Percentiles rank a stretch among this genome's conserved stretches.
These are phyloP conservation scores for Mercenaria mercenaria DNA, from an alignment of 1,140 invertebrate genomes.

Conservation along the genomic window DNA sequence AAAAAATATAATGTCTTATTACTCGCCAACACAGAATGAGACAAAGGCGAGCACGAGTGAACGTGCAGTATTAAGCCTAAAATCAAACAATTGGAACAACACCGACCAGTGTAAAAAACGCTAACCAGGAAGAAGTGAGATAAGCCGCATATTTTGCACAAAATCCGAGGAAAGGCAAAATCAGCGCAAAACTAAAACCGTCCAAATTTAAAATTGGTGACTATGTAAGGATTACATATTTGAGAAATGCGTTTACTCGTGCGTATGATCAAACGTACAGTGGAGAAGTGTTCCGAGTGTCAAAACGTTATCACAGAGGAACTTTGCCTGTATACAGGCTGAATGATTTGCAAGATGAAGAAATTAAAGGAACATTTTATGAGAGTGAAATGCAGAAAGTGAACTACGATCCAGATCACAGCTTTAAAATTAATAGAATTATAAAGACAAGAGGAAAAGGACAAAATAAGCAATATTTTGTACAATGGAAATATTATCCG, in stretches of 20 bases:
- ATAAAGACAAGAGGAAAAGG: conserved; percentile 64
- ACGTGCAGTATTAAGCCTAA: no score
- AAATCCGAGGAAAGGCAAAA: background rate
- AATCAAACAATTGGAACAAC: background rate
- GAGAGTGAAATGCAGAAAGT: conserved; percentile 64
- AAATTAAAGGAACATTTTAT: no score
- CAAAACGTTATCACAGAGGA: conserved; percentile 40
- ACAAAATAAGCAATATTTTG: conserved; percentile 65
- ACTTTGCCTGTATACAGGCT: conserved; percentile 15
- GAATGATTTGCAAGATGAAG: no score
- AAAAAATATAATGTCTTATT: background rate
- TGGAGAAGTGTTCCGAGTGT: conserved; percentile 4
- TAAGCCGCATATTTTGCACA: conserved; percentile 42
- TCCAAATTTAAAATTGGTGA: conserved; percentile 31
- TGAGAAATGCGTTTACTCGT: conserved; percentile 5
- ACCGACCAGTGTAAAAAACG: conserved; percentile 9
- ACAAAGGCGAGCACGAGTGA: background rate
- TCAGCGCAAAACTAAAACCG: conserved; percentile 12
- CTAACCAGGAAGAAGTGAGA: conserved; percentile 48
- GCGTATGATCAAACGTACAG: conserved; percentile 11
- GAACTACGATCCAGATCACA: conserved; percentile 3
- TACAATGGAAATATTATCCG: conserved; percentile 57
- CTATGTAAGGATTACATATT: conserved; percentile 5
- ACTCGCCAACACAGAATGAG: background rate
- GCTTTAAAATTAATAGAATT: conserved; percentile 56